phyloP scores from a whole-genome alignment of 1,140 invertebrate genomes.

The Metaphire vulgaris region DNA sequence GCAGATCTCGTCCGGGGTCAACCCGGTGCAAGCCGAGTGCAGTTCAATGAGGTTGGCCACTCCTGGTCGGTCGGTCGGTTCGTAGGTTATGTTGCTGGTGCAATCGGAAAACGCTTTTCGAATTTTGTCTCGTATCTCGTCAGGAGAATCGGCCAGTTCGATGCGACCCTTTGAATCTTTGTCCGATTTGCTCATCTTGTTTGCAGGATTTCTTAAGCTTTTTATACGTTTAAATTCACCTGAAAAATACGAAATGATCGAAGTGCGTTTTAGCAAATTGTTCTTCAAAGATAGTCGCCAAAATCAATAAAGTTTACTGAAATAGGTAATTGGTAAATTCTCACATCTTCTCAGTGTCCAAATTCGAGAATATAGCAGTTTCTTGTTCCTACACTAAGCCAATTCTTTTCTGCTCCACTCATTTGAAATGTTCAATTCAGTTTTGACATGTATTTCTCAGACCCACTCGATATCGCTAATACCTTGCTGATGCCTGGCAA shows the following conservation, averaged over 20 bases:
- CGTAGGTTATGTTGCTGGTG: constrained; percentile 72
- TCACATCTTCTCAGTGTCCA: not conserved
- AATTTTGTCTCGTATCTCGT: constrained; percentile 70
- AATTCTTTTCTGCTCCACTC: too few species aligned
- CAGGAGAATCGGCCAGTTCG: constrained; percentile 70
- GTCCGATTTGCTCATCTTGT: constrained; percentile 99
- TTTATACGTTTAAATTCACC: constrained; percentile 41
- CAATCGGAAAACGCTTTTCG: constrained; percentile 89
- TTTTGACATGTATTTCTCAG: too few species aligned
- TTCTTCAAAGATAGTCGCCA: not conserved
- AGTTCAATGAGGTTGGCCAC: constrained; percentile 82
- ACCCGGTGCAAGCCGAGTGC: constrained; percentile 62
- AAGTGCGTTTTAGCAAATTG: constrained; percentile 7
- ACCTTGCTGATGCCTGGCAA: too few species aligned
- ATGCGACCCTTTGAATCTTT: constrained; percentile 69
- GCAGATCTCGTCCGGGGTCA: constrained; percentile 65
- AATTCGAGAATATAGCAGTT: too few species aligned
- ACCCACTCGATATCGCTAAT: too few species aligned
- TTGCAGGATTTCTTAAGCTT: constrained; percentile 55
- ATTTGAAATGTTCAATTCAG: too few species aligned
- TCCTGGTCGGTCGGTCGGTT: constrained; percentile 69
- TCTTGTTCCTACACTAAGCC: too few species aligned
- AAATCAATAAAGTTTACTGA: not conserved
- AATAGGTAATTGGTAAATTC: not conserved
- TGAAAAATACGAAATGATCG: constrained; percentile 28